phyloP scores from a whole-genome alignment of 1,140 invertebrate genomes.

The Ditylenchus dipsaci region DNA sequence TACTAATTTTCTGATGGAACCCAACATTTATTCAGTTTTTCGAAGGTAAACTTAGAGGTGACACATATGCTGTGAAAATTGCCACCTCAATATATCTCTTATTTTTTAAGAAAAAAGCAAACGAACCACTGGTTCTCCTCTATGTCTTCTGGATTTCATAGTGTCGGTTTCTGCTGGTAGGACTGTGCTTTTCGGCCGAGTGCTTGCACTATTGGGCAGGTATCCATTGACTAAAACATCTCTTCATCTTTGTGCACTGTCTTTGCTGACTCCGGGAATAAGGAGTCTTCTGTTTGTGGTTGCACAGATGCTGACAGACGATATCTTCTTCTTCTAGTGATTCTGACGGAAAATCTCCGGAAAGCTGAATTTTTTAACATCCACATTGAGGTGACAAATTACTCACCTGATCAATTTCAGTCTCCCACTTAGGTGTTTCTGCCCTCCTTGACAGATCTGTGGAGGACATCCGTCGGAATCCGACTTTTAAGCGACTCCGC shows the following conservation, averaged over 20 bases:
- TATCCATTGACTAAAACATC: not conserved
- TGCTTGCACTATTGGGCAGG: conserved; percentile 5
- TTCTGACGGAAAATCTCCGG: conserved; percentile 18
- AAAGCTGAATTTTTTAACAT: conserved; percentile 11
- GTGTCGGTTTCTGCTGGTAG: not conserved
- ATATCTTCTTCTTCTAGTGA: not conserved
- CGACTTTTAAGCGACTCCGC: conserved; percentile 2
- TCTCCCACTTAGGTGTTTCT: conserved; percentile 54
- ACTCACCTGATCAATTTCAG: conserved; percentile 48
- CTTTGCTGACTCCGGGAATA: conserved; percentile 4
- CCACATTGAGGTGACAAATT: not conserved
- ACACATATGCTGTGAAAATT: no score
- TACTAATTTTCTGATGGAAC: no score
- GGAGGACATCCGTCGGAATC: conserved; percentile 7
- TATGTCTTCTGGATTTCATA: conserved; percentile 22
- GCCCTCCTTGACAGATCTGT: conserved; percentile 27
- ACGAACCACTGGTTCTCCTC: conserved; percentile 34
- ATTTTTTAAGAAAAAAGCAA: not conserved
- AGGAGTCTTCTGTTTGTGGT: not conserved
- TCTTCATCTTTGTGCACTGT: not conserved
- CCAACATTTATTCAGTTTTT: no score
- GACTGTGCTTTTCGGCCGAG: not conserved
- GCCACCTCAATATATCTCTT: not conserved
- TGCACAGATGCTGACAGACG: not conserved
- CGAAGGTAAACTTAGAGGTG: no score